phyloP scores from a whole-genome alignment of 2,888 invertebrate genomes.

The Carcina quercana region DNA sequence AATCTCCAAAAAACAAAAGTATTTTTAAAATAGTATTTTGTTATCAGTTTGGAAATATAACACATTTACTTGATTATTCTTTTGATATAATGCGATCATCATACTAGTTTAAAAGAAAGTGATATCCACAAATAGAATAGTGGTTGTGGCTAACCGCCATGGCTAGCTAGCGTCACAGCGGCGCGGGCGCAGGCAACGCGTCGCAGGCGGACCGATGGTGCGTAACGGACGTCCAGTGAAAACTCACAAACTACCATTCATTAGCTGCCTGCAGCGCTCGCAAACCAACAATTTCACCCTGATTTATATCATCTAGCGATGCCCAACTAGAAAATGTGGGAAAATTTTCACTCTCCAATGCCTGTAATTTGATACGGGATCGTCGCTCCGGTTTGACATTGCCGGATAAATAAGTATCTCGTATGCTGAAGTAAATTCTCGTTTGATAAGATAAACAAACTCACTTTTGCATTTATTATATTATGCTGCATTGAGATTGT shows the following conservation, averaged over 20 bases:
- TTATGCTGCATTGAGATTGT: too few relatives aligned
- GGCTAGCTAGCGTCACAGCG: conserved; percentile 26
- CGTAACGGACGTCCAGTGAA: conserved; percentile 66
- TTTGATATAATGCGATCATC: too few relatives aligned
- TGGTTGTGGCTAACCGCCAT: too few relatives aligned
- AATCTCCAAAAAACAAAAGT: too few relatives aligned
- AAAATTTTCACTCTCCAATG: conserved; percentile 65
- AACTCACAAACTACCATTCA: conserved; percentile 63
- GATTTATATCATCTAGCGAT: conserved; percentile 67
- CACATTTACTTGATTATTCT: too few relatives aligned
- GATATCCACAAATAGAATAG: too few relatives aligned
- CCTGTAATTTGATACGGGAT: conserved; percentile 68
- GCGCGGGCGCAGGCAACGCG: too few relatives aligned
- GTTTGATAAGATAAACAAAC: too few relatives aligned
- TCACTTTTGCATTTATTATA: background rate
- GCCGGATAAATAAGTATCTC: background rate
- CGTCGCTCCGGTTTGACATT: conserved; percentile 51
- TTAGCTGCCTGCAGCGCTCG: conserved; percentile 58
- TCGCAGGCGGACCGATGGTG: conserved; percentile 36
- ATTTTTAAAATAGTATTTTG: too few relatives aligned
- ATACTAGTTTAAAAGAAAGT: too few relatives aligned
- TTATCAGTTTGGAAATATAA: too few relatives aligned
- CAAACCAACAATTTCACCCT: conserved; percentile 62
- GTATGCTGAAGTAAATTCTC: too few relatives aligned
- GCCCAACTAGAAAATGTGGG: conserved; percentile 66